These are phyloP conservation scores for Macrotis lagotis DNA, from an alignment of 2,113 vertebrate species.

Conservation along the genomic window DNA sequence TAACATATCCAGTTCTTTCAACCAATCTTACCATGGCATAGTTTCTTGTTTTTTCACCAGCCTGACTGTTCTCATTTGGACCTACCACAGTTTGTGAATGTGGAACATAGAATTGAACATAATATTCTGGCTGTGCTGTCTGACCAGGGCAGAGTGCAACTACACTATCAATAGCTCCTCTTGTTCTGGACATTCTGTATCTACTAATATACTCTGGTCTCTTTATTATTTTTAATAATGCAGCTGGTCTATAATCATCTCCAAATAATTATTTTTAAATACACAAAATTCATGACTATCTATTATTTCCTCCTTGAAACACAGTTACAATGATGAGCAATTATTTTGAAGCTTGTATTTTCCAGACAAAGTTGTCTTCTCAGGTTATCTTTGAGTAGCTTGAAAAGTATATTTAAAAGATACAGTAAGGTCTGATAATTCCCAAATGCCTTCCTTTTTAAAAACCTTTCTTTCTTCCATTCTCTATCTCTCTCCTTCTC, in stretches of 20 bases:
- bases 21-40: not conserved
- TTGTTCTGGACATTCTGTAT: not conserved
- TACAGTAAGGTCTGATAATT: not conserved
- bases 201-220: not conserved
- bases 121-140: not conserved
- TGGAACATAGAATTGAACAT: not conserved
- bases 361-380: not conserved
- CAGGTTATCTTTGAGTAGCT: not conserved
- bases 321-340: not conserved
- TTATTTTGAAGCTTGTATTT: not conserved
- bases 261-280: conserved; percentile 2
- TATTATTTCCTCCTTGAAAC: not conserved
- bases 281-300: conserved; percentile 7
- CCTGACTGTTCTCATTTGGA: not conserved
- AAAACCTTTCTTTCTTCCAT: not conserved
- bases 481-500: not conserved
- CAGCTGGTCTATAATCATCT: not conserved
- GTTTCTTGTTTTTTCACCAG: not conserved
- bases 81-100: not conserved
- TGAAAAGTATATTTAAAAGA: not conserved
- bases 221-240: not conserved
- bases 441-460: not conserved
- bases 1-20: not conserved
- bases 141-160: not conserved
- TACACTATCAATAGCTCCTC: not conserved